Evolutionary conservation across 2,888 invertebrate species (phyloP).

Genomic region (Molanna angustata): DNA sequence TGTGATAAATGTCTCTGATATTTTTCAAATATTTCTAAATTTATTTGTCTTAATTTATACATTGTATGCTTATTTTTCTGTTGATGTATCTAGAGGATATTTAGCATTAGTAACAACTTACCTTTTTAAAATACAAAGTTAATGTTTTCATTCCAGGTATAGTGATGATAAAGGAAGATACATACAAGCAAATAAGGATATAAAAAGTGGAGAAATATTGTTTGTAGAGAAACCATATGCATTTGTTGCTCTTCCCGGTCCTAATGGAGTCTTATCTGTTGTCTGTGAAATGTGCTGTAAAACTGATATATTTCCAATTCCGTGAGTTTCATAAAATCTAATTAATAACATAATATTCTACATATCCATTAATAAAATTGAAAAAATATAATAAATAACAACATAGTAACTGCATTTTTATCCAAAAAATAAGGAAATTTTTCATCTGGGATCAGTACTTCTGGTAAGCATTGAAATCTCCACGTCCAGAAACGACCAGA

Average conservation of each 20-base stretch:
- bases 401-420: background rate
- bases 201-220: constrained; percentile 67
- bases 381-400: background rate
- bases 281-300: constrained; percentile 75
- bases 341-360: background rate
- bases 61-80: no score
- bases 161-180: constrained; percentile 61
- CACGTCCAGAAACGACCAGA: no score
- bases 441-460: no score
- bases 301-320: constrained; percentile 57
- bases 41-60: no score
- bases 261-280: constrained; percentile 46
- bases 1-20: no score
- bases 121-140: background rate
- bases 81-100: no score
- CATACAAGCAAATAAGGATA: constrained; percentile 58
- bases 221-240: constrained; percentile 80
- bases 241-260: constrained; percentile 63
- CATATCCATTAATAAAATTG: background rate
- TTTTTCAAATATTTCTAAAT: no score
- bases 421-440: background rate
- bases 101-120: no score
- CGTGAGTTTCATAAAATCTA: constrained; percentile 50
- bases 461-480: no score
- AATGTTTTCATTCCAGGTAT: constrained; percentile 44